A percentile compares a stretch with the other conserved stretches of the same genome.
Evolutionary conservation across 1,140 invertebrate species (phyloP).

Genomic region (Magallana angulata): DNA sequence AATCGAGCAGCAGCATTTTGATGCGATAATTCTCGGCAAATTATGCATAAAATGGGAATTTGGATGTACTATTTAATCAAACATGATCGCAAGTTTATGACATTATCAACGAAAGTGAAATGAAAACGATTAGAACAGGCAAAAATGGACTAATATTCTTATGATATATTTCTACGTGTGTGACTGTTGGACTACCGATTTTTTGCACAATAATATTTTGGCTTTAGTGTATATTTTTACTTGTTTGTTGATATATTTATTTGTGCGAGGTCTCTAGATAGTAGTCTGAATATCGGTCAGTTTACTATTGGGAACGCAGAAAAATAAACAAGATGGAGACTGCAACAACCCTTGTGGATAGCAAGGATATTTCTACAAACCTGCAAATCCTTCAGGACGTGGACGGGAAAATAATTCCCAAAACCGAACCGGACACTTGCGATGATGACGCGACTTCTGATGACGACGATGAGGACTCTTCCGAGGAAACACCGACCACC

Average conservation of each 20-base stretch:
- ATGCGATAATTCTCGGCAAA: slow-evolving; percentile 50
- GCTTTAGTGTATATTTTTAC: slow-evolving; percentile 32
- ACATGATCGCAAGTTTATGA: slow-evolving; percentile 43
- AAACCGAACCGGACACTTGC: slow-evolving; percentile 49
- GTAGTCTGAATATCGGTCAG: slow-evolving; percentile 48
- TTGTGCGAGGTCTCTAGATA: slow-evolving; percentile 43
- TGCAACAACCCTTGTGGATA: slow-evolving; percentile 25
- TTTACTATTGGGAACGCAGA: slow-evolving; percentile 47
- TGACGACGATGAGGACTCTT: slow-evolving; percentile 49
- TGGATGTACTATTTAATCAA: slow-evolving; percentile 46
- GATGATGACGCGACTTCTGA: slow-evolving; percentile 45
- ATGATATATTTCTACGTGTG: slow-evolving; percentile 17
- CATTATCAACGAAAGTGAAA: slow-evolving; percentile 49
- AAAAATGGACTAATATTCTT: slow-evolving; percentile 37
- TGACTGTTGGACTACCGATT: slow-evolving; percentile 13
- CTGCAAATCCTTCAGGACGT: slow-evolving; percentile 39
- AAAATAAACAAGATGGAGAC: slow-evolving; percentile 49
- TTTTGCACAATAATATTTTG: slow-evolving; percentile 18
- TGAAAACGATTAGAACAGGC: slow-evolving; percentile 2
- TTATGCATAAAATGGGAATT: slow-evolving; percentile 54
- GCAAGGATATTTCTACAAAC: slow-evolving; percentile 39
- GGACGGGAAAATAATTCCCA: slow-evolving; percentile 43
- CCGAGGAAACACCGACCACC: slow-evolving; percentile 43
- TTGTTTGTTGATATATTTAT: slow-evolving; percentile 47
- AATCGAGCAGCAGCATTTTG: slow-evolving; percentile 10